Percentiles rank a stretch among this genome's conserved stretches.
Conservation (phyloP, 2,888 invertebrate genomes). For the Rotaria sp. region DNA sequence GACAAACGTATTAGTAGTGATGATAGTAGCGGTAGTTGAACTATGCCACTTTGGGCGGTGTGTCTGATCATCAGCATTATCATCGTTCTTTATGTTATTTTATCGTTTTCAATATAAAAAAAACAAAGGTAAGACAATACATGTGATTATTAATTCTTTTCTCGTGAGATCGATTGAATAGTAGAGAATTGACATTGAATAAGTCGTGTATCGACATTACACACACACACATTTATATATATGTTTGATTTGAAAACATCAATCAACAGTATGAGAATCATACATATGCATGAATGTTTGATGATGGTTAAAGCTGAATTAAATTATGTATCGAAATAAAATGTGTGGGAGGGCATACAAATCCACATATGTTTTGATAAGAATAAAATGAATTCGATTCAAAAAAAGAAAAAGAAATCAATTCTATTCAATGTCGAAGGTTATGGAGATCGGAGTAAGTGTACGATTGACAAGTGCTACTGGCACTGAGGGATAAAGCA, state of each 20-base stretch:
- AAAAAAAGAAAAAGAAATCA: not conserved
- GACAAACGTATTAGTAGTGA: not conserved
- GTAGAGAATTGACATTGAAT: not conserved
- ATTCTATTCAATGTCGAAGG: not conserved
- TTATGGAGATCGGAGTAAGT: not conserved
- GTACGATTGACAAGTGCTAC: not conserved
- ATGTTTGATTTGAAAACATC: slow-evolving; percentile 2
- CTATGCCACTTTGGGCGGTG: not conserved
- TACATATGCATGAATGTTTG: not conserved
- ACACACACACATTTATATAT: not conserved
- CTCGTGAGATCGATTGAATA: not conserved
- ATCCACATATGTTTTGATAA: slow-evolving; percentile 1
- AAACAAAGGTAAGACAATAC: not conserved
- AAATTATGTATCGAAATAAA: not conserved
- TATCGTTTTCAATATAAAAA: not conserved
- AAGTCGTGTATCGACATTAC: not conserved
- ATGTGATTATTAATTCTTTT: not conserved
- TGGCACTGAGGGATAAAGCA: not conserved
- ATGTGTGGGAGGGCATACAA: not conserved
- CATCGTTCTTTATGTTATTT: not conserved
- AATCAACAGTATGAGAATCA: not conserved
- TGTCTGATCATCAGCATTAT: not conserved
- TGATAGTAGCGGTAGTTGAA: not conserved
- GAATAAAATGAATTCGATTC: not conserved
- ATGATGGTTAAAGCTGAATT: not conserved